phyloP scores from a whole-genome alignment of 1,140 invertebrate species.

The Saccostrea glomerata region DNA sequence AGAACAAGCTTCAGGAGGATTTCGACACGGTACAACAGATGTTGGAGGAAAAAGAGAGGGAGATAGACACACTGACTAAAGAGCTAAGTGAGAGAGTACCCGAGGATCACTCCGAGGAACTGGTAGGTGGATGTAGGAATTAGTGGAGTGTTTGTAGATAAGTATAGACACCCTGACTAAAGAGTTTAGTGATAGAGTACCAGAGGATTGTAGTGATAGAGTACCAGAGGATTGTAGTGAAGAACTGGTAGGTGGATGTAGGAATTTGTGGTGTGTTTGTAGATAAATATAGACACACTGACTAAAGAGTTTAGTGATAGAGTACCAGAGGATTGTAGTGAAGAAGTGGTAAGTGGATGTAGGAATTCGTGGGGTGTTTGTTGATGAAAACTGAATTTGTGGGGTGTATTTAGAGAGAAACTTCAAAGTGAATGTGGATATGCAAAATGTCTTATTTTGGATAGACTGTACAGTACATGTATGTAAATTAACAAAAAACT shows the following conservation, averaged over 20 bases:
- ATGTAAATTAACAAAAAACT: too few species aligned
- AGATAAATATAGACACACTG: too few species aligned
- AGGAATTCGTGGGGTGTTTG: too few species aligned
- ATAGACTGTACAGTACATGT: too few species aligned
- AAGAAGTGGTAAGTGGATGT: not conserved
- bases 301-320: too few species aligned
- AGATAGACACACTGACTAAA: constrained; percentile 72
- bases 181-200: not conserved
- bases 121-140: constrained; percentile 29
- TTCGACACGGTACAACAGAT: constrained; percentile 77
- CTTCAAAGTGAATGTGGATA: too few species aligned
- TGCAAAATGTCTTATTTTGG: too few species aligned
- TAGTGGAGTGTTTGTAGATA: not conserved
- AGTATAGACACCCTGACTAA: too few species aligned
- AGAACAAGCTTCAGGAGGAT: constrained; percentile 77
- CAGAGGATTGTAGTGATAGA: not conserved
- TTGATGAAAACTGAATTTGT: too few species aligned
- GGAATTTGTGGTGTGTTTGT: not conserved
- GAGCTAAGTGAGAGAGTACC: constrained; percentile 66
- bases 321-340: not conserved
- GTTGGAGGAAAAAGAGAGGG: constrained; percentile 76
- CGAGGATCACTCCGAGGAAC: constrained; percentile 30
- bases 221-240: constrained; percentile 18
- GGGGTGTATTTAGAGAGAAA: not conserved
- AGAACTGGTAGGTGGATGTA: constrained; percentile 35